These are phyloP conservation scores for Trematocara unimaculatum DNA, from an alignment of 2,113 vertebrate genomes.

Conservation along the genomic window DNA sequence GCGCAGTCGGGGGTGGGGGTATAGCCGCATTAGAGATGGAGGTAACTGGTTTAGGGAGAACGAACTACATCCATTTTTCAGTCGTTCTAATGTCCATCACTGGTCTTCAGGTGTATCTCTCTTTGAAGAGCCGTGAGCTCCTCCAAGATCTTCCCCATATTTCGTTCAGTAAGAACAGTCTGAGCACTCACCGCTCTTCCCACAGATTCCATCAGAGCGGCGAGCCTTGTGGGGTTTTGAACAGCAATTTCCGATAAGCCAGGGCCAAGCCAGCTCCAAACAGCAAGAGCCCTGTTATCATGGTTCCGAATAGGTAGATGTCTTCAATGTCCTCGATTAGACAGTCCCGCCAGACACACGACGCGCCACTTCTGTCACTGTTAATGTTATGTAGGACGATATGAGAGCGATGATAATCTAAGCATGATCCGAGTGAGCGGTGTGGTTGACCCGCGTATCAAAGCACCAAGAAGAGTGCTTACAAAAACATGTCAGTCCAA, in stretches of 20 bases:
- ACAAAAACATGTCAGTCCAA: background rate
- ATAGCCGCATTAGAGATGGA: background rate
- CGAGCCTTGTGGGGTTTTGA: background rate
- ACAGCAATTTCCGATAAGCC: background rate
- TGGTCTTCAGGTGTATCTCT: background rate
- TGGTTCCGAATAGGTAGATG: background rate
- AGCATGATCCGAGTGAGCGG: background rate
- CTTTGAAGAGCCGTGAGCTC: background rate
- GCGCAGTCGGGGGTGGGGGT: background rate
- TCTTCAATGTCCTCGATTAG: background rate
- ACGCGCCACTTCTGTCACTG: background rate
- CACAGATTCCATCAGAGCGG: background rate
- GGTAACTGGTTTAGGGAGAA: background rate
- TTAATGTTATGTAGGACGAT: background rate
- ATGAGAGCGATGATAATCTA: background rate
- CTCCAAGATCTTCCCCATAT: background rate
- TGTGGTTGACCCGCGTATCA: background rate
- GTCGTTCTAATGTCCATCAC: background rate
- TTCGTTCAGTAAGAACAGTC: background rate
- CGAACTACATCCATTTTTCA: background rate
- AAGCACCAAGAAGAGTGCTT: background rate
- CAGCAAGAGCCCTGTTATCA: background rate
- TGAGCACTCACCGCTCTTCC: background rate
- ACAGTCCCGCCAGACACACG: background rate
- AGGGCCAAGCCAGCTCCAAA: background rate